phyloP scores from a whole-genome alignment of 2,113 vertebrate species.

The Xyliphius kryptos region DNA sequence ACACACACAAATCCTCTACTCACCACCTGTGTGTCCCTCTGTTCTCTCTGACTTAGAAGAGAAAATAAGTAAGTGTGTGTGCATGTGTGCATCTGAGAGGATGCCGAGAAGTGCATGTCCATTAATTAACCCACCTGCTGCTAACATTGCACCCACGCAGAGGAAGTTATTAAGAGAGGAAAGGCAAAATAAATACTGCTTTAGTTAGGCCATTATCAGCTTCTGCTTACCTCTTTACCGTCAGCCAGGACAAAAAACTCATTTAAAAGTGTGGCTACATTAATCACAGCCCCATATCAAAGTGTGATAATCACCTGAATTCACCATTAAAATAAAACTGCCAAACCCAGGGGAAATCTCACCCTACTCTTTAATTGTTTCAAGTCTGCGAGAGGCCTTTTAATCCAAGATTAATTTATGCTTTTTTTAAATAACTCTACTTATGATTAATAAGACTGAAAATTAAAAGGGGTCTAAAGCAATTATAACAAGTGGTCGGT shows the following conservation, averaged over 20 bases:
- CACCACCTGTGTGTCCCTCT: constrained; percentile 40
- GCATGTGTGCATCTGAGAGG: too few relatives aligned
- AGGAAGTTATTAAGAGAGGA: constrained; percentile 46
- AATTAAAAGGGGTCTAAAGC: constrained; percentile 99
- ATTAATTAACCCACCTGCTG: constrained; percentile 56
- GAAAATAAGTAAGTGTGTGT: not conserved
- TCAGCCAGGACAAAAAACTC: constrained; percentile 59
- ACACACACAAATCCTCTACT: too few relatives aligned
- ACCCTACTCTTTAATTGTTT: constrained; percentile 99
- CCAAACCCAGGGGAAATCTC: constrained; percentile 93
- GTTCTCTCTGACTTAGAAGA: constrained; percentile 3
- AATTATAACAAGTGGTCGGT: constrained; percentile 98
- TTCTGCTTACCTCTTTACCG: constrained; percentile 72
- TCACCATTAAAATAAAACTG: constrained; percentile 87
- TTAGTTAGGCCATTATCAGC: constrained; percentile 80
- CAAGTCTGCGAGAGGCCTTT: constrained; percentile 94
- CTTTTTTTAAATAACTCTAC: constrained; percentile 99
- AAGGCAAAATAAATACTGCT: constrained; percentile 50
- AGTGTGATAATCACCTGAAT: constrained; percentile 96
- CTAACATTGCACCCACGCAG: constrained; percentile 47
- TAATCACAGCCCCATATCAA: constrained; percentile 92
- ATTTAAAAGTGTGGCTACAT: constrained; percentile 90
- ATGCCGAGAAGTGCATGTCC: constrained; percentile 29
- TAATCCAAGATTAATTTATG: constrained; percentile 99
- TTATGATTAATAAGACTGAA: constrained; percentile 99